Percentiles rank a stretch among this genome's conserved stretches.
These are phyloP conservation scores for Eupristina koningsbergeri DNA, from an alignment of 1,140 invertebrate genomes.

Conservation along the genomic window DNA sequence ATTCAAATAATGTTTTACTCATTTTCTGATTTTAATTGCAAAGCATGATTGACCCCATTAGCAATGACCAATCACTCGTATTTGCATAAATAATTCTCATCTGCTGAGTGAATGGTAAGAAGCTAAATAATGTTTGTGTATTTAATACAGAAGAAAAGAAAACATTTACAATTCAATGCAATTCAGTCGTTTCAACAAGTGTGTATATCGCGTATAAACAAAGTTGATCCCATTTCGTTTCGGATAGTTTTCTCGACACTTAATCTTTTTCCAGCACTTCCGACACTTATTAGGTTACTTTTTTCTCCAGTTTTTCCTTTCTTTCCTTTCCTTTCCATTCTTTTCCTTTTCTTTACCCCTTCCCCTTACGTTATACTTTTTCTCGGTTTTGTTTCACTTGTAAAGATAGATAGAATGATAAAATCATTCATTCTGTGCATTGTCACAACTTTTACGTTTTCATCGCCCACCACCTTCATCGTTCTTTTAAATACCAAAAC, in stretches of 20 bases:
- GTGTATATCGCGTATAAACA: neutral
- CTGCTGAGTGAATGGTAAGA: neutral
- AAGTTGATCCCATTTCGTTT: neutral
- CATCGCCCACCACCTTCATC: neutral
- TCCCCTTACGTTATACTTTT: neutral
- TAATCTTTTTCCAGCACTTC: neutral
- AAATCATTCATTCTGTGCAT: neutral
- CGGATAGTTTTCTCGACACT: neutral
- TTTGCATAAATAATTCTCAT: neutral
- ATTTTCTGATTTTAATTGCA: neutral
- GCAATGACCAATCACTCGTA: neutral
- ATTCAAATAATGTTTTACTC: neutral
- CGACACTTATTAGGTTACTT: constrained; percentile 3
- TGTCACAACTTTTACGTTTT: neutral
- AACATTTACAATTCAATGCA: neutral
- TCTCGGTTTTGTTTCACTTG: neutral
- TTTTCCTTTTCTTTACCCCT: too few relatives aligned
- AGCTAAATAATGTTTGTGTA: neutral
- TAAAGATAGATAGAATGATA: neutral
- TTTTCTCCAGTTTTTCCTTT: too few relatives aligned
- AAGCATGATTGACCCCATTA: neutral
- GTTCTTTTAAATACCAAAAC: neutral
- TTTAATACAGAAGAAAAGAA: neutral
- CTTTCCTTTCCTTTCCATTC: too few relatives aligned
- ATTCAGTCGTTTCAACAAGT: constrained; percentile 35